These are phyloP conservation scores for Pterocles gutturalis DNA, from an alignment of 2,113 vertebrate species.

Conservation along the genomic window DNA sequence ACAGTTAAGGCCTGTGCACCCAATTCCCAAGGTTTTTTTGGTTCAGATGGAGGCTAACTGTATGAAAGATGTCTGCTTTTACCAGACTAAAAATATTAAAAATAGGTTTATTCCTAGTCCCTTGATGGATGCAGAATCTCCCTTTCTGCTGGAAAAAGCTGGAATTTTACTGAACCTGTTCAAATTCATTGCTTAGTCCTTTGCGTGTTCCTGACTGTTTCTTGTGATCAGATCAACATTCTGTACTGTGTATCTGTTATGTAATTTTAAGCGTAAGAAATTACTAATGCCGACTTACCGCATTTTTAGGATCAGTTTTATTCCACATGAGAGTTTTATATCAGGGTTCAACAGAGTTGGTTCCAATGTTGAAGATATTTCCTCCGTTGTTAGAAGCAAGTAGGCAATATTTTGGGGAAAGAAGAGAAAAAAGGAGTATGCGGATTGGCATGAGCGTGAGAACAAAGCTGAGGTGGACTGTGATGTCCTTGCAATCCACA, in stretches of 20 bases:
- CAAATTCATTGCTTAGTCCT: not conserved
- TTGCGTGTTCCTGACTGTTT: not conserved
- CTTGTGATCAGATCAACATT: not conserved
- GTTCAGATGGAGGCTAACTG: not conserved
- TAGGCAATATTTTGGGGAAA: not conserved
- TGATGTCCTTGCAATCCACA: not conserved
- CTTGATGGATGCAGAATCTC: not conserved
- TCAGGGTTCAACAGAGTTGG: not conserved
- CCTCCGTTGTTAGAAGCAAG: not conserved
- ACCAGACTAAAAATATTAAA: not conserved
- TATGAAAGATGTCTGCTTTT: not conserved
- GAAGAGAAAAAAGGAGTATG: not conserved
- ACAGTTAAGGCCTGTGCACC: not conserved
- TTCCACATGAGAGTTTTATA: not conserved
- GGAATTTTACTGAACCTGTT: not conserved
- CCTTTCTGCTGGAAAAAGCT: not conserved
- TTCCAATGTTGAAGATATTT: not conserved
- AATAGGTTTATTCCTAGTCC: not conserved
- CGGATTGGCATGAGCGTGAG: not conserved
- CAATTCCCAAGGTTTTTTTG: not conserved
- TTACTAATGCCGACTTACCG: not conserved
- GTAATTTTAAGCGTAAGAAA: not conserved
- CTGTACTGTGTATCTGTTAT: accelerated
- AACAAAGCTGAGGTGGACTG: not conserved
- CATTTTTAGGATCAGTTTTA: not conserved